Evolutionary conservation across 2,113 vertebrate species (phyloP), one percentile per base, ranked within the genome.

Genomic region (Petrocephalus microphthalmus): DNA sequence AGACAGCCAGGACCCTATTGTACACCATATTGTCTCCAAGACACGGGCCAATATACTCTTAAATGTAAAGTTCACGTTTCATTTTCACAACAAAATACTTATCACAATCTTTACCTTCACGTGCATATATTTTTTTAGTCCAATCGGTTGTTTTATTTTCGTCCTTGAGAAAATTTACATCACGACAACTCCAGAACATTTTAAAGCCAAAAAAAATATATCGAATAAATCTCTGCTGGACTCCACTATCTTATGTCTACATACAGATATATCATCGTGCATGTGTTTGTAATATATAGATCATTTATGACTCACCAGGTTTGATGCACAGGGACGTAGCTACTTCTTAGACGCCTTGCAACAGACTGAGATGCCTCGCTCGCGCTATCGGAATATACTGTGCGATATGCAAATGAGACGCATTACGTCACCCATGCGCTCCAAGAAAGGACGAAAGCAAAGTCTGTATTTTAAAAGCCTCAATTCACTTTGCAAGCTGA

Each of bases 351-450:
- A 90, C 91, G 89, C 71, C 92, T 20, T 91, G 95, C 93, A 93
- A 90, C 92, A 90, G 88, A 89, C 64, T 94, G 93, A 87, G 90
- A 90, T 85, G 88, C 90, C 90, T 25, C 56, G 93, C 92, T 93
- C 93, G 92, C 90, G 91, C 91, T 5, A 53, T 5, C 86, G 0
- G 92, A 94, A 95, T 96, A 93, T 93, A 95, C 88, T 87, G 88
- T 74, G 91, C 42, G 88, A 91, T 95, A 95, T 96, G 95, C 95
- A 94, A 96, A 96, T 96, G 90, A 93, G 60, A 25, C 0, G 20
- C 87, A 29, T 94, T 94, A 95, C 95, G 93, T 96, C 95, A 95
- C 87, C n/a, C 15, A 54, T 0, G 84, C 92, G 88, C 45, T 47
- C 29, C 5, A 45, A 5, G 51, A 67, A 67, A 67, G 5, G n/a